Base-by-base conservation (phyloP, 2,888 invertebrate species). In the Seira musarum region DNA sequence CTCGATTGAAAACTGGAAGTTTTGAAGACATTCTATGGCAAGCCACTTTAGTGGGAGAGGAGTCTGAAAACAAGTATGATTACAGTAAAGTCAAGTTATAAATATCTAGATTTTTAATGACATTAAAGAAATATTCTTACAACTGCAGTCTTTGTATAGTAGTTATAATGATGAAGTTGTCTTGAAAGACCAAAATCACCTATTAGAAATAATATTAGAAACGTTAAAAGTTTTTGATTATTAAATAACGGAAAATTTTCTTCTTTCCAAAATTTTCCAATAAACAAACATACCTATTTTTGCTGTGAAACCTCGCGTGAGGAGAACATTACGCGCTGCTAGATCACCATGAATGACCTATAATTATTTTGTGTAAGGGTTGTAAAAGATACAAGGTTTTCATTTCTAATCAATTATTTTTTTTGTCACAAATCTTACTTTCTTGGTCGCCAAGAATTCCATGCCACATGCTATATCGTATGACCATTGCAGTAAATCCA, bases 391-490 rank as follows among this genome's bases (percentile, higher is more conserved):
- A 3, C 15, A 65, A 61, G 10, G 65, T 65, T n/a, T 25, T 1
- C n/a, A 17, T 25, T 1, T 25, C 25, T 63, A 22, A 60, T 60
- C 17, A 60, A 6, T 15, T 60, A 15, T 15, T 15, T 15, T 17
- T 6, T 15, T 10, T 60, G 8, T 6, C 21, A 15, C 63, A 3
- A 13, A 30, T 60, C 8, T 1, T 35, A 57, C 83, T 80, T 84
- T 84, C 75, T 79, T 84, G 40, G 80, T 81, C 21, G 78, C 82
- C n/a, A 84, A 61, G 46, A 72, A 84, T 13, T 84, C 83, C 81
- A 82, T 82, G 30, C 82, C 83, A 71, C 80, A 80, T 10, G 83
- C 83, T 60, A 81, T 79, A 19, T 83, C 73, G 21, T 67, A 46
- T 1, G 75, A 63, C 83, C 83, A 83, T 24, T 68, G 46, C 53